Evolutionary conservation across 2,888 invertebrate species (phyloP), one percentile per base, ranked within the genome.

Genomic region (Philonicus albiceps): DNA sequence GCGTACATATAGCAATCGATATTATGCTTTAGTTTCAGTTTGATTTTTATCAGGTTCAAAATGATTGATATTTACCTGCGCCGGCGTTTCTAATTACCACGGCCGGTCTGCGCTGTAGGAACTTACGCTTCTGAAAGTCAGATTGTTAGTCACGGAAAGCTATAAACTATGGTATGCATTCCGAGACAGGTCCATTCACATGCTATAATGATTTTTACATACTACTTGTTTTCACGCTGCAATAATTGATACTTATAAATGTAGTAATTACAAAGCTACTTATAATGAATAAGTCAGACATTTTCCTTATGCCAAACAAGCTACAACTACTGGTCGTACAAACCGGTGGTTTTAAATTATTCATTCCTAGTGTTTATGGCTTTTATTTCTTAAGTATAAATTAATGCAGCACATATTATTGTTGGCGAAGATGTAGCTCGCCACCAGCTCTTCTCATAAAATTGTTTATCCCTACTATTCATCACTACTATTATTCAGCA

Each of bases 161-260:
- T 74, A 74, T 74, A 34, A 74, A 34, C 74, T 74, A 74, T 74
- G 74, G 30, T 13, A 30, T 73, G 73, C 3, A 34, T 74, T 13
- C 74, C 34, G 37, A 11, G 37, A 34, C 16, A 74, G 19, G 37
- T 34, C 34, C 27, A 22, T 64, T 11, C 27, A n/a, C 34, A 16
- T 19, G 37, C 16, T 6, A 31, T 74, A 16, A 34, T 31, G 34
- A 74, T 34, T 34, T 19, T 16, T 37, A n/a, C n/a, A n/a, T 31
- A 31, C 34, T 37, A 43, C 40, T 74, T n/a, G 30, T 31, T n/a
- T 37, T 74, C 74, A 74, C 13, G 74, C 31, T 13, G 74, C 8
- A n/a, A 37, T 74, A 74, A 74, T 74, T 74, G 74, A 74, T 74
- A 74, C 74, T 37, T 34, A 74, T 74, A 74, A 74, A 74, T 16